A percentile compares a stretch with the other conserved stretches of the same genome.
phyloP scores from a whole-genome alignment of 2,113 vertebrate species.

The Apteryx owenii region DNA sequence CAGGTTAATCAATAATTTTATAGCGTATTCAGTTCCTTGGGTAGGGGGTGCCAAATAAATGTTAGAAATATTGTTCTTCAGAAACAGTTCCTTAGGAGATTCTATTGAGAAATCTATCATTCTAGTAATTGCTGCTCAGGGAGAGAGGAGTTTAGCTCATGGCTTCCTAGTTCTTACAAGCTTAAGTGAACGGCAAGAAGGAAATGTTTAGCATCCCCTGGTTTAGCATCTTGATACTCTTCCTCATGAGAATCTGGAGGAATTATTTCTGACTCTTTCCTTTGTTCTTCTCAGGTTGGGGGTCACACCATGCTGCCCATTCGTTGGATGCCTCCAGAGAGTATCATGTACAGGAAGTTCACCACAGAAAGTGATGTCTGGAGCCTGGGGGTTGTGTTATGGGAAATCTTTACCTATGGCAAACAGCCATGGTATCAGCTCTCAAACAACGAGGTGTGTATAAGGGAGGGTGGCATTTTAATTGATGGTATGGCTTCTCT shows the following conservation, averaged over 20 bases:
- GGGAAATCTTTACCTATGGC: conserved; percentile 99
- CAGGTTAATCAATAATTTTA: background rate
- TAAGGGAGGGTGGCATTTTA: background rate
- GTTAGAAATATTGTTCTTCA: background rate
- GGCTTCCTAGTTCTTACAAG: background rate
- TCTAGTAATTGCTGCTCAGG: background rate
- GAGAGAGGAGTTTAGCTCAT: background rate
- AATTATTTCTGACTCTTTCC: background rate
- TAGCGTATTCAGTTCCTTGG: background rate
- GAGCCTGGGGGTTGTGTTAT: conserved; percentile 97
- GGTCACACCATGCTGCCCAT: conserved; percentile 99
- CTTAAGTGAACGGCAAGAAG: background rate
- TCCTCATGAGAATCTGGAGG: background rate
- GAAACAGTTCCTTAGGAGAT: background rate
- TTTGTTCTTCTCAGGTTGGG: conserved; percentile 84
- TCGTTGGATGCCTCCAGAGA: conserved; percentile 99
- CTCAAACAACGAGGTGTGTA: conserved; percentile 96
- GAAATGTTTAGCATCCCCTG: background rate
- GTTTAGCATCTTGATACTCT: background rate
- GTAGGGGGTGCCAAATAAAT: background rate
- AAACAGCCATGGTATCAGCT: conserved; percentile 99
- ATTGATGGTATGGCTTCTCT: background rate
- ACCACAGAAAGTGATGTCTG: conserved; percentile 98
- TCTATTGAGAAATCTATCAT: background rate
- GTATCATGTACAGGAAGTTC: conserved; percentile 99